phyloP scores from a whole-genome alignment of 2,797 vertebrate genomes.

The Mus minutoides region DNA sequence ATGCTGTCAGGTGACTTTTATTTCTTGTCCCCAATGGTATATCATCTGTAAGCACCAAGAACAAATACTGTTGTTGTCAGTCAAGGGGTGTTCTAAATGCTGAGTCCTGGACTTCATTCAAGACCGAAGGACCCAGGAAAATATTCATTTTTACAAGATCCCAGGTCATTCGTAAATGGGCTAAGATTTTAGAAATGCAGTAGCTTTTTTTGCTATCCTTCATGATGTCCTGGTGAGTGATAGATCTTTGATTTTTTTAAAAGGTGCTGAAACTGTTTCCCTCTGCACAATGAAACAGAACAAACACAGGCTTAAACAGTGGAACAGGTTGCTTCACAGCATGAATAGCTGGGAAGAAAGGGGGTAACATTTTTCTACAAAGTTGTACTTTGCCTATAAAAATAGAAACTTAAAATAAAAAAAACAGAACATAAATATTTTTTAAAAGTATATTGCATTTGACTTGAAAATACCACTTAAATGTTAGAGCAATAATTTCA shows the following conservation, averaged over 20 bases:
- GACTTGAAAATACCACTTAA: conserved; percentile 29
- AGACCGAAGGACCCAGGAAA: background rate
- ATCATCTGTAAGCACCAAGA: background rate
- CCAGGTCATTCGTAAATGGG: conserved; percentile 3
- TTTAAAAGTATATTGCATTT: conserved; percentile 46
- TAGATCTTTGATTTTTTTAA: conserved; percentile 78
- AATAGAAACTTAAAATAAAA: conserved; percentile 76
- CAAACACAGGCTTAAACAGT: conserved; percentile 77
- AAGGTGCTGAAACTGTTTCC: conserved; percentile 75
- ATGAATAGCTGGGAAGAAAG: conserved; percentile 63
- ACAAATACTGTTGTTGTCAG: background rate
- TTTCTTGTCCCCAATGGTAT: background rate
- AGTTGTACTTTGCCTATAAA: conserved; percentile 74
- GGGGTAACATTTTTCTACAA: conserved; percentile 68
- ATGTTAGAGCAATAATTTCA: conserved; percentile 44
- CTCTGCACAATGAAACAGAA: conserved; percentile 78
- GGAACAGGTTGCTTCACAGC: conserved; percentile 82
- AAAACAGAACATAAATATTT: conserved; percentile 71
- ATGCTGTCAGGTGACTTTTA: conserved; percentile 17
- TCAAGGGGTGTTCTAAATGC: background rate
- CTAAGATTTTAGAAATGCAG: conserved; percentile 34
- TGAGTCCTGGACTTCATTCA: background rate
- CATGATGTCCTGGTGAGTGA: conserved; percentile 70
- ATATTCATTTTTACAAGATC: conserved; percentile 34
- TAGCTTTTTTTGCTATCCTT: conserved; percentile 60